Percentiles rank a stretch among this genome's conserved stretches.
phyloP scores from a whole-genome alignment of 2,888 invertebrate genomes.

The Drosophila pegasa region DNA sequence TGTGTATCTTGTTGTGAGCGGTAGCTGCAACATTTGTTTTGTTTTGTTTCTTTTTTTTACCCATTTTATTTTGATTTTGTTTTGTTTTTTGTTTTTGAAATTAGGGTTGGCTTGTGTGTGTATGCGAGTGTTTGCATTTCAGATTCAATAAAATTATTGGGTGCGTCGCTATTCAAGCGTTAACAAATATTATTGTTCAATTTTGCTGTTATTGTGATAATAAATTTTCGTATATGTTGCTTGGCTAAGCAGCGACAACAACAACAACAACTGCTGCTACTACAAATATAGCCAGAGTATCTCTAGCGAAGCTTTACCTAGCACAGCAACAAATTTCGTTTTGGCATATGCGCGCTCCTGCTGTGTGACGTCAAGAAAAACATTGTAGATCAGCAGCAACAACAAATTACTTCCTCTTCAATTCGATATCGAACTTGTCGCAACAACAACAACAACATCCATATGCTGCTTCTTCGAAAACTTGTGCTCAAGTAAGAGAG shows the following conservation, averaged over 20 bases:
- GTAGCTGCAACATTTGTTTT: slow-evolving; percentile 45
- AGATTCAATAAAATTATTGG: slow-evolving; percentile 81
- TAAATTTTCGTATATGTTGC: slow-evolving; percentile 71
- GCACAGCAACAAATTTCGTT: background rate
- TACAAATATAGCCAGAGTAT: slow-evolving; percentile 23
- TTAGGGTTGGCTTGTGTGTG: slow-evolving; percentile 50
- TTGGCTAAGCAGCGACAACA: slow-evolving; percentile 65
- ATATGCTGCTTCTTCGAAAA: background rate
- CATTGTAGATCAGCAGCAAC: background rate
- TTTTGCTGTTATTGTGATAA: slow-evolving; percentile 79
- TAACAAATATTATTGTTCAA: slow-evolving; percentile 83
- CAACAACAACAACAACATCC: background rate
- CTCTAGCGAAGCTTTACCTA: background rate
- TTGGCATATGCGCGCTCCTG: background rate
- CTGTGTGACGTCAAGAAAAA: background rate
- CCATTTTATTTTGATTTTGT: slow-evolving; percentile 44
- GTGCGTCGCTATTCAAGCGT: slow-evolving; percentile 82
- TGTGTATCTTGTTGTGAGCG: slow-evolving; percentile 23
- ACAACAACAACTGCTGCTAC: slow-evolving; percentile 35
- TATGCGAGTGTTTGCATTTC: slow-evolving; percentile 45
- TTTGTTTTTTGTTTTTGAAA: slow-evolving; percentile 44
- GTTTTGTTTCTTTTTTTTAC: background rate
- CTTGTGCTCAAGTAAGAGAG: too few relatives aligned
- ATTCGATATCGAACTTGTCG: background rate
- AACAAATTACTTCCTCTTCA: background rate